Conservation (phyloP, 1,140 invertebrate species). For the Dreissena rostriformis region DNA sequence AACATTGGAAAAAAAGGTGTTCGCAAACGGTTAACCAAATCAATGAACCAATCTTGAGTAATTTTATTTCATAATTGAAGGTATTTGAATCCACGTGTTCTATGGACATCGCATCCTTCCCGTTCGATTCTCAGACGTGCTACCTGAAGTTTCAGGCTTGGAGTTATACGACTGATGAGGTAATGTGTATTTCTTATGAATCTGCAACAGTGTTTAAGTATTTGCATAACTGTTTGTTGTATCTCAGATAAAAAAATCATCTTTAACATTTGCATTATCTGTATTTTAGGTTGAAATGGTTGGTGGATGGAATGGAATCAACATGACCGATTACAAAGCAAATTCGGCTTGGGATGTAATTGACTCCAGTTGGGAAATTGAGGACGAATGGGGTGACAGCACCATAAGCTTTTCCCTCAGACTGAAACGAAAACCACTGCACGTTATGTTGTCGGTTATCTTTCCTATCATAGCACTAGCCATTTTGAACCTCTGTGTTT, state of each 20-base stretch:
- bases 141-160: background rate
- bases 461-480: constrained; percentile 31
- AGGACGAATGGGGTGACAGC: background rate
- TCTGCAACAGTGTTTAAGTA: no score
- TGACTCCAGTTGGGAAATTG: background rate
- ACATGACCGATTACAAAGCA: background rate
- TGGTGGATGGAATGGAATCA: background rate
- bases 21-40: no score
- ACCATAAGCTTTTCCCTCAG: background rate
- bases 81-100: background rate
- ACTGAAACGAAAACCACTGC: background rate
- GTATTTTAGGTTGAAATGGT: constrained; percentile 5
- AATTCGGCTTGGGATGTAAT: constrained; percentile 1
- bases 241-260: no score
- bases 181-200: background rate
- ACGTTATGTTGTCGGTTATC: constrained; percentile 24
- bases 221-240: no score
- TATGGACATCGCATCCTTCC: background rate
- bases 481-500: constrained; percentile 14
- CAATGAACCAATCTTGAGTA: no score
- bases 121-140: background rate
- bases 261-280: background rate
- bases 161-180: background rate
- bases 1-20: no score
- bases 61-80: background rate